These are phyloP conservation scores for Casuarius casuarius DNA, from an alignment of 2,113 vertebrate species.

Conservation along the genomic window DNA sequence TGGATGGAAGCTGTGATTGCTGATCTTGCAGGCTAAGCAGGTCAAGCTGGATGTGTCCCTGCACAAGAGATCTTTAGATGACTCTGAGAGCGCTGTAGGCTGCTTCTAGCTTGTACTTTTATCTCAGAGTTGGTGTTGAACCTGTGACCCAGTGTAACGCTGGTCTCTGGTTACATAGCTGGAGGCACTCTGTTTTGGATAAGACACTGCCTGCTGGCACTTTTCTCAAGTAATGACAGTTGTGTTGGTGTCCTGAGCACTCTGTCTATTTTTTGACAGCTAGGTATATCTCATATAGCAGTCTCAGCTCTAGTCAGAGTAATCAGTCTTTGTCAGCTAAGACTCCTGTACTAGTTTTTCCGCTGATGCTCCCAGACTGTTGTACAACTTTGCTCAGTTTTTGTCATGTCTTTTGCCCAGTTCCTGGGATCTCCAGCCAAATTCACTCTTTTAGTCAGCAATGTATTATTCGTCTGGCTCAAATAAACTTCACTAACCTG, in stretches of 20 bases:
- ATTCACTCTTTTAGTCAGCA: background rate
- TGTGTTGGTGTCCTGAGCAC: background rate
- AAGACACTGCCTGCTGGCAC: background rate
- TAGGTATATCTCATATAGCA: background rate
- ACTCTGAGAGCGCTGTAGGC: background rate
- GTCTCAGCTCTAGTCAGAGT: background rate
- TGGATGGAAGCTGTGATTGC: background rate
- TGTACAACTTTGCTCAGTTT: background rate
- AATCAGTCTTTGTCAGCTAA: background rate
- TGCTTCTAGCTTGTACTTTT: background rate
- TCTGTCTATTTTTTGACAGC: background rate
- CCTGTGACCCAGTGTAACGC: background rate
- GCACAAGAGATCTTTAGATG: background rate
- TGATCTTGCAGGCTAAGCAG: conserved; percentile 5
- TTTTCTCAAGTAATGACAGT: background rate
- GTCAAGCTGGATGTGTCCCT: background rate
- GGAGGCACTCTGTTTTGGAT: background rate
- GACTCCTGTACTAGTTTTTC: background rate
- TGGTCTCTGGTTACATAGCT: background rate
- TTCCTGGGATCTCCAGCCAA: background rate
- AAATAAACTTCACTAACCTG: background rate
- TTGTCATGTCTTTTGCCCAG: background rate
- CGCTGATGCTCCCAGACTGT: background rate
- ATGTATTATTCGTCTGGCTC: background rate
- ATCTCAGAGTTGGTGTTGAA: background rate